phyloP scores from a whole-genome alignment of 2,888 invertebrate genomes.

The Julus scandinavius region DNA sequence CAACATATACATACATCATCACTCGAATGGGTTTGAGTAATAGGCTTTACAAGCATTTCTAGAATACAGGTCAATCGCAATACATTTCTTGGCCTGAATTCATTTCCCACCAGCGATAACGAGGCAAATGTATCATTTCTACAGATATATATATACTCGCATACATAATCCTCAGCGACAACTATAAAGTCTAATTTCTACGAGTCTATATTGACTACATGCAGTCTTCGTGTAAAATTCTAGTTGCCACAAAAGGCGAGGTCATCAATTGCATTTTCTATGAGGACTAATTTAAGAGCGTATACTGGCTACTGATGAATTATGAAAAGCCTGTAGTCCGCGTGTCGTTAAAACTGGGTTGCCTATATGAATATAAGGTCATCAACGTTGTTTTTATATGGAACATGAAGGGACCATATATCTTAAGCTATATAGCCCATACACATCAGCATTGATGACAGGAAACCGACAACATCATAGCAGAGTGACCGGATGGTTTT shows the following conservation, averaged over 20 bases:
- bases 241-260: not conserved
- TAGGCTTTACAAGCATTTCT: too few relatives aligned
- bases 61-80: not conserved
- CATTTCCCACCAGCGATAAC: not conserved
- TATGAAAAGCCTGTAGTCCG: not conserved
- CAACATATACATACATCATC: too few relatives aligned
- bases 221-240: not conserved
- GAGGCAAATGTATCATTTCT: not conserved
- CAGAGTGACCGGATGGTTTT: conserved; percentile 33
- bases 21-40: too few relatives aligned
- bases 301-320: conserved; percentile 25
- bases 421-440: not conserved
- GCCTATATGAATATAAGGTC: not conserved
- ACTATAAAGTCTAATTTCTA: too few relatives aligned
- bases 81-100: not conserved
- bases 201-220: not conserved
- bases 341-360: conserved; percentile 11
- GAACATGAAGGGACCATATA: conserved; percentile 15
- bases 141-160: not conserved
- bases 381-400: conserved; percentile 20
- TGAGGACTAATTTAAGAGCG: conserved; percentile 14
- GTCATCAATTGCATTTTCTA: not conserved
- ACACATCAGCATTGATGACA: too few relatives aligned
- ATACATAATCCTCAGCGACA: not conserved
- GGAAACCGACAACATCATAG: not conserved